Evolutionary conservation across 2,113 vertebrate species (phyloP), one percentile per base, ranked within the genome.

Genomic region (Pituophis catenifer): DNA sequence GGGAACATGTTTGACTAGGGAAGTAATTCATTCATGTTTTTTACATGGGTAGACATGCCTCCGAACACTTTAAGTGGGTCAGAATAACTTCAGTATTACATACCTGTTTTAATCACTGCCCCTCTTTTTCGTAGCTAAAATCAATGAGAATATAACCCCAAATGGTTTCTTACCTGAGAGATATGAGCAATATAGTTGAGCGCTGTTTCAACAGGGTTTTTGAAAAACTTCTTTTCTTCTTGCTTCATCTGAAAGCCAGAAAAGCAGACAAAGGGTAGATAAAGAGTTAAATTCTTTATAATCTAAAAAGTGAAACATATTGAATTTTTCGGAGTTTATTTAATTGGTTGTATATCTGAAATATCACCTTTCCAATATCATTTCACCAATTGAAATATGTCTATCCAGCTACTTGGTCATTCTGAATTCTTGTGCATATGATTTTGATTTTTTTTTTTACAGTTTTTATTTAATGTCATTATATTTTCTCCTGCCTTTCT

Each of bases 191-290:
- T 96, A 91, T 97, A 97, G 26, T 97, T 97, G 88, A 98, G 95
- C 92, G 98, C 96, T 85, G 97, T 97, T 88, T 98, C 98, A 88
- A 97, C 86, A 3, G 98, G 98, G 90, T 97, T 98, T 96, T 91
- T 98, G 96, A 99, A 99, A 97, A 98, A 99, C 92, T 98, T 97
- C 91, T 98, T 98, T 95, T 98, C 98, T 94, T 98, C 97, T 59
- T 98, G 97, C 94, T 98, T 98, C 96, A 99, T 98, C 98, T 99
- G 94, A 91, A 93, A 92, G 59, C 90, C 89, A 57, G 95, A 86
- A 59, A 91, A 53, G 62, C 50, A 91, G 8, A 50, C n/a, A 11
- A 23, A 17, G 57, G 24, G 12, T 70, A 21, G 70, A 90, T 50
- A 59, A 59, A 89, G 24, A 9, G 29, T 26, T 57, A 50, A 65